These are phyloP conservation scores for Tetheella fluctuosa DNA, from an alignment of 2,888 invertebrate genomes.

Conservation along the genomic window DNA sequence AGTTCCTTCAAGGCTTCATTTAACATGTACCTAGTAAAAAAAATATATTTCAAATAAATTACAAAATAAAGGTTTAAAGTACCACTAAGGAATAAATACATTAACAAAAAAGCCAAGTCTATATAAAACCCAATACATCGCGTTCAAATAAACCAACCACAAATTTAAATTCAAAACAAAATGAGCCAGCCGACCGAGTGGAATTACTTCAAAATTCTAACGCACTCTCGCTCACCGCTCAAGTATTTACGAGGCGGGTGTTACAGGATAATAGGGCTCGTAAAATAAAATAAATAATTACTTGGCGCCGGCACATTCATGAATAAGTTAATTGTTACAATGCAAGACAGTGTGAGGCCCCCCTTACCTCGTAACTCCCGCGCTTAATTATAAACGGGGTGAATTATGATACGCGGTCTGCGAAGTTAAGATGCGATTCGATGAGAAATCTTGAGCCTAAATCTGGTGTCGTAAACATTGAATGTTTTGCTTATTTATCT, in stretches of 20 bases:
- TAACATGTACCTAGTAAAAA: too few species aligned
- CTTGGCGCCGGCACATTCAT: conserved; percentile 67
- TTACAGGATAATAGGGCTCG: conserved; percentile 75
- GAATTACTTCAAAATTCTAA: conserved; percentile 52
- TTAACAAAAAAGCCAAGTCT: not conserved
- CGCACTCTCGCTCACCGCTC: conserved; percentile 55
- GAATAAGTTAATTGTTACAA: conserved; percentile 76
- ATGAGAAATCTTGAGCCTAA: not conserved
- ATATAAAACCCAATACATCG: conserved; percentile 1
- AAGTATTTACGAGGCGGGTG: conserved; percentile 74
- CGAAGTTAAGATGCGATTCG: conserved; percentile 36
- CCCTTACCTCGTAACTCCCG: conserved; percentile 33
- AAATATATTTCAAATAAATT: too few species aligned
- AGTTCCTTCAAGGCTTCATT: too few species aligned
- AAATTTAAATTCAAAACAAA: conserved; percentile 14
- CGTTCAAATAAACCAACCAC: conserved; percentile 4
- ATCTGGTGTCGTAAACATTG: not conserved
- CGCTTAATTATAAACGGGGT: conserved; percentile 62
- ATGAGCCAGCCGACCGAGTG: conserved; percentile 19
- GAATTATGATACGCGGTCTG: conserved; percentile 49
- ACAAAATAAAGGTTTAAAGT: too few species aligned
- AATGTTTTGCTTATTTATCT: not conserved
- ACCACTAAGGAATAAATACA: too few species aligned
- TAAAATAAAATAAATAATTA: conserved; percentile 83
- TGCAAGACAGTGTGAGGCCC: conserved; percentile 51